A percentile compares a stretch with the other conserved stretches of the same genome.
phyloP scores from a whole-genome alignment of 2,797 vertebrate genomes.

The Huso huso region DNA sequence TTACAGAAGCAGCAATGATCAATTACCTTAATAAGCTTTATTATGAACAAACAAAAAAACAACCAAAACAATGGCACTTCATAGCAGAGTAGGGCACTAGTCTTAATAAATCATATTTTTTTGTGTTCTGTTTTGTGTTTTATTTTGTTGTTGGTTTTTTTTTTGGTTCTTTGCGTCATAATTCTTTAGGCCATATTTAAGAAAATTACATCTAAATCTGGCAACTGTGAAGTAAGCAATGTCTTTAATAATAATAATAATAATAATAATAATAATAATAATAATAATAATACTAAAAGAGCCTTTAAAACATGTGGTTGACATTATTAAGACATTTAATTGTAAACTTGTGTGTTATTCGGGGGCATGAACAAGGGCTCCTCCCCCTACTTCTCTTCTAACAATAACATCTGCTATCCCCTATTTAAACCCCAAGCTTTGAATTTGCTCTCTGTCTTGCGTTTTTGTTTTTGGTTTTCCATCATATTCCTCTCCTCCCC shows the following conservation, averaged over 20 bases:
- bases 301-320: too few species aligned
- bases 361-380: too few species aligned
- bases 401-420: too few species aligned
- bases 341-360: too few species aligned
- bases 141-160: constrained; percentile 49
- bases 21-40: constrained; percentile 35
- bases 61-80: constrained; percentile 21
- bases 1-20: constrained; percentile 28
- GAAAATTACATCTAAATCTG: not conserved
- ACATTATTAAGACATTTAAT: too few species aligned
- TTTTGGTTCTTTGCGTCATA: constrained; percentile 19
- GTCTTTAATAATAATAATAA: not conserved
- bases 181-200: not conserved
- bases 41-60: constrained; percentile 49
- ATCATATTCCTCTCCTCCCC: too few species aligned
- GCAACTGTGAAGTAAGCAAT: not conserved
- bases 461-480: too few species aligned
- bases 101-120: constrained; percentile 34
- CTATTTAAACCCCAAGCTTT: too few species aligned
- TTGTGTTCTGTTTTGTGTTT: constrained; percentile 57
- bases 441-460: too few species aligned
- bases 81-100: not conserved
- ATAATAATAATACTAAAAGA: not conserved
- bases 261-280: not conserved
- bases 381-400: too few species aligned